A percentile compares a stretch with the other conserved stretches of the same genome.
Conservation (phyloP, 2,113 vertebrate species). For the Vulpes vulpes region DNA sequence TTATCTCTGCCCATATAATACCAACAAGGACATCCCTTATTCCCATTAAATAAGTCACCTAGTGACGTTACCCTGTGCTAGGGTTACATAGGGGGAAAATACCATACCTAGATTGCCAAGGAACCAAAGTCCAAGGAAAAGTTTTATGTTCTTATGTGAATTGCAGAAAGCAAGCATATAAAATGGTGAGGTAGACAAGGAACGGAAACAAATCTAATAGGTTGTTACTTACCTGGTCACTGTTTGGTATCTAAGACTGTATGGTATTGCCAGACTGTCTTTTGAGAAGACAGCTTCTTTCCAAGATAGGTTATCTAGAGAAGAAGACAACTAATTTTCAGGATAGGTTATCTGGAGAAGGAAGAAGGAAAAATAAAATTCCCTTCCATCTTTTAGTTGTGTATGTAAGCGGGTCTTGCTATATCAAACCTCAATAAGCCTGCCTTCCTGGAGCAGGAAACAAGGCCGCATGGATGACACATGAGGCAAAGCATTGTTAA, state of each 20-base stretch:
- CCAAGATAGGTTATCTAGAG: not conserved
- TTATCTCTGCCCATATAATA: not conserved
- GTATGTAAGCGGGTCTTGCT: not conserved
- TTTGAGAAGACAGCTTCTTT: not conserved
- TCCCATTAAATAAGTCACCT: not conserved
- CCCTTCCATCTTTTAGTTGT: not conserved
- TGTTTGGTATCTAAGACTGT: not conserved
- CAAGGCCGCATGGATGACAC: not conserved
- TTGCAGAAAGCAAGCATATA: not conserved
- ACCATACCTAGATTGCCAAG: not conserved
- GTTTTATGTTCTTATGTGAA: not conserved
- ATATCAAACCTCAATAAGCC: not conserved
- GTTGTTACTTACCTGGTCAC: not conserved
- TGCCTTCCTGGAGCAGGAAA: not conserved
- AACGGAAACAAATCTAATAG: not conserved
- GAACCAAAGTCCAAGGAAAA: not conserved
- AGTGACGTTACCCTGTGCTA: not conserved
- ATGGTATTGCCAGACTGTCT: not conserved
- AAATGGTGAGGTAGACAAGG: not conserved
- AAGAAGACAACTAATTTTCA: not conserved
- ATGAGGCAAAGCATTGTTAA: not conserved
- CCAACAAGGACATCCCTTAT: rapidly evolving
- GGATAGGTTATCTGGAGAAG: not conserved
- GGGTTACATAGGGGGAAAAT: not conserved
- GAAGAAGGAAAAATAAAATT: not conserved